These are phyloP conservation scores for Nemoura dubitans DNA, from an alignment of 2,888 invertebrate genomes.

Conservation along the genomic window DNA sequence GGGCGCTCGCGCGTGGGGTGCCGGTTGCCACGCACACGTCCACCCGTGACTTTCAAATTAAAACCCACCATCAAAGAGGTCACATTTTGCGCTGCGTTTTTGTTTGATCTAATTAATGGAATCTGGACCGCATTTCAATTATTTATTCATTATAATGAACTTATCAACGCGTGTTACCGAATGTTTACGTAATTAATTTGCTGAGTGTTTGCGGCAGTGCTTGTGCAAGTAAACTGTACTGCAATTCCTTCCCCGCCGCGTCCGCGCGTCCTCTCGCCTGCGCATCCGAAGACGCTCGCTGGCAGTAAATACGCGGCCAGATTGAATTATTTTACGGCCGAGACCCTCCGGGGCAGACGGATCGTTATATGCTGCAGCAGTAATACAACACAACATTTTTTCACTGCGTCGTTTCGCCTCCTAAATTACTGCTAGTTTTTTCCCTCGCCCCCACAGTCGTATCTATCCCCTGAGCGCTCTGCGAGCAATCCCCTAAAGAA, in stretches of 20 bases:
- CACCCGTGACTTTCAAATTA: background rate
- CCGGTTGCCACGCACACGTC: background rate
- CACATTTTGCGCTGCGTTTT: background rate
- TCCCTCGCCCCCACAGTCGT: background rate
- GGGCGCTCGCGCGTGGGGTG: too few relatives aligned
- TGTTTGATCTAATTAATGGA: constrained; percentile 4
- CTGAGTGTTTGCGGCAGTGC: background rate
- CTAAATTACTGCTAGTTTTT: constrained; percentile 21
- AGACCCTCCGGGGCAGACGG: background rate
- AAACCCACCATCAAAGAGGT: constrained; percentile 1
- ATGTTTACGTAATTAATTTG: background rate
- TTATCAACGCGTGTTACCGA: background rate
- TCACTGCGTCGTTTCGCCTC: background rate
- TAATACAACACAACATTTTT: constrained; percentile 7
- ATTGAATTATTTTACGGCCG: background rate
- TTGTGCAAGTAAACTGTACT: background rate
- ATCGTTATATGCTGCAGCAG: constrained; percentile 7
- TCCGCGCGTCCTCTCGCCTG: too few relatives aligned
- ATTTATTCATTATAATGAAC: background rate
- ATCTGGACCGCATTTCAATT: constrained; percentile 7
- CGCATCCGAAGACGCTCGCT: background rate
- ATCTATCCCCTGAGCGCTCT: background rate
- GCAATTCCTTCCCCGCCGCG: background rate
- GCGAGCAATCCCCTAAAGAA: constrained; percentile 20
- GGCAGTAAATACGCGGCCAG: background rate